phyloP scores from a whole-genome alignment of 2,113 vertebrate genomes.

The Galemys pyrenaicus region DNA sequence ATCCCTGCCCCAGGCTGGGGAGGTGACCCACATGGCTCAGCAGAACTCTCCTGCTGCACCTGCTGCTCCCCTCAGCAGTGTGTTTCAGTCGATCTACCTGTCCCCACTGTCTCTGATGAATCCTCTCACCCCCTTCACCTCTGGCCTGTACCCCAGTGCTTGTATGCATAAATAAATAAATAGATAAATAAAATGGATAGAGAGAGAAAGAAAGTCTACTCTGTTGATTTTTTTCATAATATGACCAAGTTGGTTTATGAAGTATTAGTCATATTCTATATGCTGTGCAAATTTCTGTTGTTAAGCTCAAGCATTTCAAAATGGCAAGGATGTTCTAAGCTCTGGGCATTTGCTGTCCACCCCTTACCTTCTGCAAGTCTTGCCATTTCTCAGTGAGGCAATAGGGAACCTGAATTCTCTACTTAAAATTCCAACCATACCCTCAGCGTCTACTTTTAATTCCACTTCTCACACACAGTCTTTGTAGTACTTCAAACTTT shows the following conservation, averaged over 20 bases:
- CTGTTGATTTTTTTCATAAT: background rate
- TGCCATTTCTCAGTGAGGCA: background rate
- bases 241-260: background rate
- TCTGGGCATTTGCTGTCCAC: background rate
- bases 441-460: background rate
- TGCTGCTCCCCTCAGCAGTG: too few species aligned
- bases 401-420: background rate
- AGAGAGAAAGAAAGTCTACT: background rate
- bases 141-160: too few species aligned
- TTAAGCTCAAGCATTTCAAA: background rate
- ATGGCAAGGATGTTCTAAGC: background rate
- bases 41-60: too few species aligned
- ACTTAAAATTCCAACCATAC: background rate
- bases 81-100: too few species aligned
- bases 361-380: background rate
- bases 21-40: too few species aligned
- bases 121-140: too few species aligned
- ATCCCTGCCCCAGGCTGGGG: too few species aligned
- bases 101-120: too few species aligned
- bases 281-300: background rate
- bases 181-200: background rate
- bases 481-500: background rate
- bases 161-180: too few species aligned
- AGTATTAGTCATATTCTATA: background rate
- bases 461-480: background rate